A percentile compares a stretch with the other conserved stretches of the same genome.
Evolutionary conservation across 2,888 invertebrate species (phyloP).

Genomic region (Rhagophthalmus giganteus): DNA sequence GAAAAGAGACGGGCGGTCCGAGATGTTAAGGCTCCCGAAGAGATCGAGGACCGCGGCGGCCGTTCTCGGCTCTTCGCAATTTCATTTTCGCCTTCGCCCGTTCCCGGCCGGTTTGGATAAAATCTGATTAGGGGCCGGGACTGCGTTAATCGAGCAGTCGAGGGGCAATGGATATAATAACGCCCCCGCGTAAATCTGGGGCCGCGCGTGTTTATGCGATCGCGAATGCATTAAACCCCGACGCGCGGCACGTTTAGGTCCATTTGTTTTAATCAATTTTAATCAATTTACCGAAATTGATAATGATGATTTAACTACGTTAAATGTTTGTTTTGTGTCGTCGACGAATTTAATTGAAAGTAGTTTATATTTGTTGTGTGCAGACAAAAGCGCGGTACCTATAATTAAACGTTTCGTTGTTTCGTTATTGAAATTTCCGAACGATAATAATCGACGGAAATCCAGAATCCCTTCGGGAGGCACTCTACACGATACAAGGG

Average conservation of each 20-base stretch:
- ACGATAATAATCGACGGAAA: too few relatives aligned
- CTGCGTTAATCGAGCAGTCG: too few relatives aligned
- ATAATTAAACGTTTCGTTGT: too few relatives aligned
- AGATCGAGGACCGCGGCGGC: slow-evolving; percentile 29
- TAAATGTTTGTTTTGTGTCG: slow-evolving; percentile 18
- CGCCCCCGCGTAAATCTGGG: too few relatives aligned
- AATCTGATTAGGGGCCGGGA: slow-evolving; percentile 30
- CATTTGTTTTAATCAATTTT: slow-evolving; percentile 24
- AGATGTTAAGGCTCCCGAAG: slow-evolving; percentile 34
- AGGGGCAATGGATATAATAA: too few relatives aligned
- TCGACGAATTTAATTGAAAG: slow-evolving; percentile 14
- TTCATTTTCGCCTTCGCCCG: slow-evolving; percentile 29
- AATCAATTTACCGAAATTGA: slow-evolving; percentile 25
- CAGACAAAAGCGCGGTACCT: too few relatives aligned
- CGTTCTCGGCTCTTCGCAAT: slow-evolving; percentile 24
- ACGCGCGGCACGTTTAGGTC: slow-evolving; percentile 6
- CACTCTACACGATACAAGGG: too few relatives aligned
- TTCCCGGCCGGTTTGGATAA: slow-evolving; percentile 24
- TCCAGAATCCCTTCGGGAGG: too few relatives aligned
- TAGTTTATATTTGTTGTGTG: background rate
- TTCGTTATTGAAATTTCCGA: too few relatives aligned
- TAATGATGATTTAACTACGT: slow-evolving; percentile 25
- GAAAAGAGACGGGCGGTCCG: slow-evolving; percentile 36
- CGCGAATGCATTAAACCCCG: slow-evolving; percentile 19
- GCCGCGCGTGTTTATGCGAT: slow-evolving; percentile 5